phyloP scores from a whole-genome alignment of 2,113 vertebrate genomes.

The Nothoprocta pentlandii region DNA sequence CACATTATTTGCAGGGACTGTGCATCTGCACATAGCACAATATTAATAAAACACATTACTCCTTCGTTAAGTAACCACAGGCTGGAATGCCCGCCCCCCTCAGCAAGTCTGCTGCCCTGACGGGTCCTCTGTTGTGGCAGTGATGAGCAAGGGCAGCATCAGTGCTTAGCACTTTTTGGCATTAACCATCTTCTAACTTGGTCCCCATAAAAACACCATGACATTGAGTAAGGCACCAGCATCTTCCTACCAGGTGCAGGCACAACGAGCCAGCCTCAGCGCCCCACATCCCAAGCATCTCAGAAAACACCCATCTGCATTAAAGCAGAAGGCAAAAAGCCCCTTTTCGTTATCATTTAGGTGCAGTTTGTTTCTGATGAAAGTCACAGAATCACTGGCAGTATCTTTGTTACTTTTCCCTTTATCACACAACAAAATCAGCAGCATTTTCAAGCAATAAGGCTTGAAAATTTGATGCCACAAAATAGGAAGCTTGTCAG shows the following conservation, averaged over 20 bases:
- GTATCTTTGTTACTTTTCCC: not conserved
- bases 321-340: not conserved
- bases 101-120: conserved; percentile 18
- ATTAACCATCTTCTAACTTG: not conserved
- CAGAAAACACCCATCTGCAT: not conserved
- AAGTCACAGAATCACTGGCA: not conserved
- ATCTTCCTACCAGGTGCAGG: not conserved
- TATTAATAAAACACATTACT: conserved; percentile 55
- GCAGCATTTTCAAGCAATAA: not conserved
- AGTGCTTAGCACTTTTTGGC: not conserved
- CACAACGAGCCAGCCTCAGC: not conserved
- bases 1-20: not conserved
- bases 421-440: not conserved
- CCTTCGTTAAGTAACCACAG: not conserved
- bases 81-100: conserved; percentile 8
- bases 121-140: not conserved
- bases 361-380: not conserved
- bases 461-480: not conserved
- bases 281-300: not conserved
- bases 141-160: not conserved
- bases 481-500: not conserved
- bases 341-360: not conserved
- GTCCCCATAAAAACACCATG: not conserved
- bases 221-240: not conserved
- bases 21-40: not conserved